phyloP scores from a whole-genome alignment of 2,888 invertebrate genomes.

The Epinotia brunnichana region DNA sequence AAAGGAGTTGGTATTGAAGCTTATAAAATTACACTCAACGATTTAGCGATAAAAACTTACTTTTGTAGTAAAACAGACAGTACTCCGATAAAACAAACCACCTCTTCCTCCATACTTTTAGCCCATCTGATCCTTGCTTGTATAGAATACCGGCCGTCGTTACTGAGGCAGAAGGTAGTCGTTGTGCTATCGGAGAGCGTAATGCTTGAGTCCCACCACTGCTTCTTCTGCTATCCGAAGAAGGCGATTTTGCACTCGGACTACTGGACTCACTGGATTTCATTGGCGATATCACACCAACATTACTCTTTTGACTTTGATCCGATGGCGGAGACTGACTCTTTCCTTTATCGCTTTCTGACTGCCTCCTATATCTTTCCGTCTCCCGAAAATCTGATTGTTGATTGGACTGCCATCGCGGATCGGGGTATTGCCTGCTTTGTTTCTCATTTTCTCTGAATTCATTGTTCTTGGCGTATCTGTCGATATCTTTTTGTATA shows the following conservation, averaged over 20 bases:
- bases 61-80: slow-evolving; percentile 97
- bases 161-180: slow-evolving; percentile 92
- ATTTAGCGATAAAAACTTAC: slow-evolving; percentile 74
- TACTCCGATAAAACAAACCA: slow-evolving; percentile 98
- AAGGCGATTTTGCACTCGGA: slow-evolving; percentile 79
- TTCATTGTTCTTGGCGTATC: slow-evolving; percentile 72
- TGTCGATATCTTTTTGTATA: slow-evolving; percentile 72
- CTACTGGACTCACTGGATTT: slow-evolving; percentile 79
- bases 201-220: slow-evolving; percentile 85
- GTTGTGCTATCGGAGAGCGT: slow-evolving; percentile 92
- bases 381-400: slow-evolving; percentile 67
- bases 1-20: not conserved
- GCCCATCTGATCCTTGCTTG: slow-evolving; percentile 96
- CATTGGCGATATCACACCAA: slow-evolving; percentile 71
- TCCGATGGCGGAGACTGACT: slow-evolving; percentile 70
- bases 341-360: slow-evolving; percentile 67
- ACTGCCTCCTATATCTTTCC: slow-evolving; percentile 66
- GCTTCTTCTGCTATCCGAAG: slow-evolving; percentile 78
- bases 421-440: slow-evolving; percentile 69
- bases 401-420: slow-evolving; percentile 74
- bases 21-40: not conserved
- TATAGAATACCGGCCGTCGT: slow-evolving; percentile 94
- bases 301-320: slow-evolving; percentile 64
- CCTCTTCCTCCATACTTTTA: slow-evolving; percentile 96
- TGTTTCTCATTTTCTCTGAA: slow-evolving; percentile 73